Base-by-base conservation (phyloP, 1,140 invertebrate genomes). In the Sycophaga agraensis region DNA sequence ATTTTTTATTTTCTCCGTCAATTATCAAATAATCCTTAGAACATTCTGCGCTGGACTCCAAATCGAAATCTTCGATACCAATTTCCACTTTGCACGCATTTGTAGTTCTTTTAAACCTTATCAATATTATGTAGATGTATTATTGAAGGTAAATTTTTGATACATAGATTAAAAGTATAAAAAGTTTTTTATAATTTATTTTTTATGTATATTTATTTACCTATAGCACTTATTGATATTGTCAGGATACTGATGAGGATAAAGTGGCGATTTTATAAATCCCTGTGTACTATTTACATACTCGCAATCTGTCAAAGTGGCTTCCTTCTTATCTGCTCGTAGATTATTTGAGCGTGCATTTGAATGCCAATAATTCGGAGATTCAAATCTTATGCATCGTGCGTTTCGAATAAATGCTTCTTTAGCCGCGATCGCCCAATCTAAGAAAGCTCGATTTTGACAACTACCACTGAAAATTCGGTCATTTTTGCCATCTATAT, bases 51-150 rank as follows among this genome's bases (percentile, higher is more conserved):
- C 75, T 80, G 5, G 60, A 11, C 65, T 80, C 73, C 14, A 80
- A 51, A 57, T 77, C 71, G 57, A 80, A 80, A 59, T 79, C 75
- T 16, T 71, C 63, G 22, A 80, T 26, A 4, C 68, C 63, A 8
- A 78, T 7, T 42, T 74, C 64, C 5, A 80, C 12, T 59, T 64
- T 63, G 42, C 76, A 79, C 16, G 43, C 58, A 24, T 64, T 68
- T 16, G 70, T 39, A 22, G 65, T 50, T 60, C 70, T 70, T 21
- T 69, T 49, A 53, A 79, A 72, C 39, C 77, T n/a, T n/a, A n/a
- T n/a, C n/a, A n/a, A n/a, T n/a, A n/a, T n/a, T n/a, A n/a, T n/a
- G n/a, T n/a, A n/a, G n/a, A n/a, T n/a, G n/a, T n/a, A n/a, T n/a
- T n/a, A n/a, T n/a, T n/a, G n/a, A n/a, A n/a, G n/a, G 28, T 31